phyloP scores from a whole-genome alignment of 2,888 invertebrate genomes.

The Trichopria drosophilae region DNA sequence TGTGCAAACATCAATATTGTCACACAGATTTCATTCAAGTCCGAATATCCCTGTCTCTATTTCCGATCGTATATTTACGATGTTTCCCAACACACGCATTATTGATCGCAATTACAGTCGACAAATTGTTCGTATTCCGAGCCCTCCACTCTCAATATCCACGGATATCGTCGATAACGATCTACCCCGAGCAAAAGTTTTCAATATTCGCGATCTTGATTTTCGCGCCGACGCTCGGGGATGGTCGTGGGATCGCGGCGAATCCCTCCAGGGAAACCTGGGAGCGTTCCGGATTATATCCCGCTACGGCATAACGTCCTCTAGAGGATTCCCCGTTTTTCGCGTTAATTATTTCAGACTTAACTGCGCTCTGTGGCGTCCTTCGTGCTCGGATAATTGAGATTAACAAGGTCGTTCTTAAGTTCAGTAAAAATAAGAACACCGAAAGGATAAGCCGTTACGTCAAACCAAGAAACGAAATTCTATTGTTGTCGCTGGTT shows the following conservation, averaged over 20 bases:
- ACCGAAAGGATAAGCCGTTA: too few relatives aligned
- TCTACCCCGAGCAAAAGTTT: slow-evolving; percentile 34
- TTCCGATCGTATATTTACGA: too few relatives aligned
- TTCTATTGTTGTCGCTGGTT: too few relatives aligned
- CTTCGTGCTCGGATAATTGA: slow-evolving; percentile 40
- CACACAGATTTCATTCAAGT: too few relatives aligned
- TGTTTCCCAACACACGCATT: too few relatives aligned
- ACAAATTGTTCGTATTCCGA: too few relatives aligned
- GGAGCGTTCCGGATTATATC: slow-evolving; percentile 50
- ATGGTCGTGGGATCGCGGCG: slow-evolving; percentile 34
- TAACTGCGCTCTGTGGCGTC: slow-evolving; percentile 23
- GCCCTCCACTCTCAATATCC: slow-evolving; percentile 42
- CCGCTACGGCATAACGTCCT: slow-evolving; percentile 35
- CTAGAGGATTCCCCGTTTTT: slow-evolving; percentile 42
- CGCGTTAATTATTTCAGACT: slow-evolving; percentile 50
- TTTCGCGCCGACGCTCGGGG: slow-evolving; percentile 22
- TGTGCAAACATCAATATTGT: too few relatives aligned
- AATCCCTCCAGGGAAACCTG: slow-evolving; percentile 37
- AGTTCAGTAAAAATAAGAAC: too few relatives aligned
- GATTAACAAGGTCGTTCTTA: slow-evolving; percentile 28
- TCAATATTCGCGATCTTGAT: slow-evolving; percentile 28
- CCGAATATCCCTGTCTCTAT: too few relatives aligned
- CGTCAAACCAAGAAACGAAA: too few relatives aligned
- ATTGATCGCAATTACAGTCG: too few relatives aligned
- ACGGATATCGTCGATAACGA: slow-evolving; percentile 49